Base-by-base conservation (phyloP, 1,140 invertebrate species). In the Gonioctena quinquepunctata region DNA sequence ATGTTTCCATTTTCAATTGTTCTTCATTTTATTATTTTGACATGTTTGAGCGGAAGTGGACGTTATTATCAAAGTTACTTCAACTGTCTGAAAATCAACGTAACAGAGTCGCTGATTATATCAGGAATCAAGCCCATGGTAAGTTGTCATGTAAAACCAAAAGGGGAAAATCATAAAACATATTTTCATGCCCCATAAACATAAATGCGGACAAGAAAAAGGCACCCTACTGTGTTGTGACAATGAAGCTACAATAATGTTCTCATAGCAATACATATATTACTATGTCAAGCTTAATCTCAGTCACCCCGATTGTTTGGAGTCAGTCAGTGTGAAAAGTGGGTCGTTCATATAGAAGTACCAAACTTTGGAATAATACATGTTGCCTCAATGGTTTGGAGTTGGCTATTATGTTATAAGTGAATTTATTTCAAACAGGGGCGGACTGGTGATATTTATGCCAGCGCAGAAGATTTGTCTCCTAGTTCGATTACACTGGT, bases 211-310 rank as follows among this genome's bases (percentile, higher is more conserved):
- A 66, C 69, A n/a, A 64, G 42, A 33, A 59, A 57, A 57, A 48
- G 33, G 19, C 52, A 67, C 66, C 66, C 66, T 48, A 59, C 48
- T 63, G 48, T 69, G 60, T 68, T 68, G 60, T 68, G 56, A 68
- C 66, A 59, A 68, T 63, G 49, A 33, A 49, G 57, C 28, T 62
- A 61, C 57, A 54, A 61, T 62, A 69, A 69, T 23, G 49, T 71
- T 68, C 72, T 74, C 69, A 71, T 68, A 74, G 48, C 69, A 68
- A 74, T 68, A 66, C 65, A 63, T 28, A 50, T 23, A 71, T 74
- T 71, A 71, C 49, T 59, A 65, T 68, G 72, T 74, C 72, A 74
- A 60, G 54, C 59, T 60, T 60, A 68, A 74, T 74, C 66, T 63
- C 59, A 62, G 52, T 66, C 54, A 63, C 61, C 66, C 72, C 60